phyloP scores from a whole-genome alignment of 2,797 vertebrate species.

The Morelia viridis region DNA sequence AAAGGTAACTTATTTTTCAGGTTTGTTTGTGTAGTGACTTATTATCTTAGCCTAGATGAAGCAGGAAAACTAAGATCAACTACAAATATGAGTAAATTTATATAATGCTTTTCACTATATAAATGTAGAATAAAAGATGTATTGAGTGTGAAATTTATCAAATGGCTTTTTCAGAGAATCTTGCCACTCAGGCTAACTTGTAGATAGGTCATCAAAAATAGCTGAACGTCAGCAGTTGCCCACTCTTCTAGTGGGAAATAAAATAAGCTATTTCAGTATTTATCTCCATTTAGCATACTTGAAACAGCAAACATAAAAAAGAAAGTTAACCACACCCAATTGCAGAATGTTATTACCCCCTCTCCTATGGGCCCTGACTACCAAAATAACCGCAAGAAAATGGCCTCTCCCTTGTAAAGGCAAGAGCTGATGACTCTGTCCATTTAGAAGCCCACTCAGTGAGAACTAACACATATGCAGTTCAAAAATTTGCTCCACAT shows the following conservation, averaged over 20 bases:
- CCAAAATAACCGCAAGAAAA: not conserved
- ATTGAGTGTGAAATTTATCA: not conserved
- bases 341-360: not conserved
- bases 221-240: not conserved
- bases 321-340: not conserved
- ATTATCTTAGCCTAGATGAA: not conserved
- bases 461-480: not conserved
- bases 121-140: not conserved
- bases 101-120: not conserved
- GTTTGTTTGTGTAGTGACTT: constrained; percentile 10
- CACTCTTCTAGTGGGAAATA: not conserved
- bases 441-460: not conserved
- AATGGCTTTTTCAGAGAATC: not conserved
- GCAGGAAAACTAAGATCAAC: not conserved
- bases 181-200: not conserved
- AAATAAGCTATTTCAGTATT: not conserved
- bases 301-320: not conserved
- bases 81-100: not conserved
- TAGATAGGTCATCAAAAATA: not conserved
- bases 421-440: not conserved
- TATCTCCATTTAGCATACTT: not conserved
- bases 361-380: not conserved
- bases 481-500: not conserved
- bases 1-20: constrained; percentile 78
- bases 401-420: not conserved